These are phyloP conservation scores for Drosophila nigritarsus DNA, from an alignment of 2,888 invertebrate genomes.

Conservation along the genomic window DNA sequence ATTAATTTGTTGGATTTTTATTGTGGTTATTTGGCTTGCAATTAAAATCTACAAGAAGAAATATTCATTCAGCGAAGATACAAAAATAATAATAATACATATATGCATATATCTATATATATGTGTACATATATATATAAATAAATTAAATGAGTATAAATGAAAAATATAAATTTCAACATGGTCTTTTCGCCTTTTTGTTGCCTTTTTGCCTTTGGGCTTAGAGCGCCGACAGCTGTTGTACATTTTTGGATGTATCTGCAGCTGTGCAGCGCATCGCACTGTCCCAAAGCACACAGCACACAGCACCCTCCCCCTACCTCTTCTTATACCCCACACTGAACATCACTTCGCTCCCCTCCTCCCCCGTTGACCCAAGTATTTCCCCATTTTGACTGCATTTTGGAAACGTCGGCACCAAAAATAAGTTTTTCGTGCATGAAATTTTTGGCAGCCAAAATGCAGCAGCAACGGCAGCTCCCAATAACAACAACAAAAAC, in stretches of 20 bases:
- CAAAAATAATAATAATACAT: neutral
- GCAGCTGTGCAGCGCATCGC: slow-evolving; percentile 63
- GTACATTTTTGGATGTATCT: slow-evolving; percentile 63
- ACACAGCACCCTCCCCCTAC: neutral
- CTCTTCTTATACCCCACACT: neutral
- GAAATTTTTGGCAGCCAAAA: slow-evolving; percentile 53
- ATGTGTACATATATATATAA: neutral
- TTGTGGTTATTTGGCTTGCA: slow-evolving; percentile 1
- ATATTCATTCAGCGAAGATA: neutral
- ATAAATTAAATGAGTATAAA: slow-evolving; percentile 1
- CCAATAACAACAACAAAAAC: slow-evolving; percentile 15
- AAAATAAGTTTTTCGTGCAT: slow-evolving; percentile 69
- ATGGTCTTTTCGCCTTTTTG: slow-evolving; percentile 19
- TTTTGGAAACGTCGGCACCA: slow-evolving; percentile 70
- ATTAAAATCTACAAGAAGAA: neutral
- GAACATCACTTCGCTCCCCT: neutral
- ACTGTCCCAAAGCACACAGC: slow-evolving; percentile 11
- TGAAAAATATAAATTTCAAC: slow-evolving; percentile 27
- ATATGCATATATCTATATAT: neutral
- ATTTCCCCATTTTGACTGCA: slow-evolving; percentile 36
- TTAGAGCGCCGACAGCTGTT: slow-evolving; percentile 63
- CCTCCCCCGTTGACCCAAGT: neutral
- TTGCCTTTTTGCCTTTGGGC: slow-evolving; percentile 19
- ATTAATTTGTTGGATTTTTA: slow-evolving; percentile 13
- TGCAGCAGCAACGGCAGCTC: slow-evolving; percentile 24